Percentiles rank a stretch among this genome's conserved stretches.
phyloP scores from a whole-genome alignment of 1,140 invertebrate genomes.

The Drosophila kanapiae region DNA sequence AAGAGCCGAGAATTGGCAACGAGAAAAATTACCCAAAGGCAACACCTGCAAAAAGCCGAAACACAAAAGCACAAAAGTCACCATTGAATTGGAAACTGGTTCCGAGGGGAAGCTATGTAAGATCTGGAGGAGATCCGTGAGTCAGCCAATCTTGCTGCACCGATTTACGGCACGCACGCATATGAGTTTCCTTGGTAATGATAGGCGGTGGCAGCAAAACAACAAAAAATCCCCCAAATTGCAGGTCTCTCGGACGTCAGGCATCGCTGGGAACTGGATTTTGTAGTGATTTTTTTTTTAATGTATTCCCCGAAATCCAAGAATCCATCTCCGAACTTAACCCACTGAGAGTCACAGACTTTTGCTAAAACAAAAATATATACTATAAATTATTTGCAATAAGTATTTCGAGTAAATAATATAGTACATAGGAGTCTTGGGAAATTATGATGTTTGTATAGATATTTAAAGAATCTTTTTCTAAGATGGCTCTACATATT shows the following conservation, averaged over 20 bases:
- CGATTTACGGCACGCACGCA: constrained; percentile 51
- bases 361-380: too few relatives aligned
- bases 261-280: constrained; percentile 40
- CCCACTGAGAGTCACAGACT: constrained; percentile 1
- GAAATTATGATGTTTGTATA: too few relatives aligned
- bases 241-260: constrained; percentile 26
- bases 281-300: constrained; percentile 18
- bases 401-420: too few relatives aligned
- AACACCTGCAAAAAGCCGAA: constrained; percentile 40
- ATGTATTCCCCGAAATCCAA: constrained; percentile 36
- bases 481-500: too few relatives aligned
- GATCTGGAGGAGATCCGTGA: constrained; percentile 47
- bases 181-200: constrained; percentile 53
- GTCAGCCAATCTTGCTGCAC: constrained; percentile 24
- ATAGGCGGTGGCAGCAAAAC: constrained; percentile 20
- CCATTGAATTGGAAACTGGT: constrained; percentile 44
- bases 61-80: constrained; percentile 32
- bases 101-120: constrained; percentile 39
- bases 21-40: constrained; percentile 43
- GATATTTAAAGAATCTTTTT: too few relatives aligned
- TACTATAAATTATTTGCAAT: too few relatives aligned
- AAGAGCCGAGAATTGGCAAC: neutral
- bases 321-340: constrained; percentile 12
- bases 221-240: constrained; percentile 42
- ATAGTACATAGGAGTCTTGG: too few relatives aligned